Evolutionary conservation across 2,888 invertebrate genomes (phyloP).

Genomic region (Hemicrepidius hirtus): DNA sequence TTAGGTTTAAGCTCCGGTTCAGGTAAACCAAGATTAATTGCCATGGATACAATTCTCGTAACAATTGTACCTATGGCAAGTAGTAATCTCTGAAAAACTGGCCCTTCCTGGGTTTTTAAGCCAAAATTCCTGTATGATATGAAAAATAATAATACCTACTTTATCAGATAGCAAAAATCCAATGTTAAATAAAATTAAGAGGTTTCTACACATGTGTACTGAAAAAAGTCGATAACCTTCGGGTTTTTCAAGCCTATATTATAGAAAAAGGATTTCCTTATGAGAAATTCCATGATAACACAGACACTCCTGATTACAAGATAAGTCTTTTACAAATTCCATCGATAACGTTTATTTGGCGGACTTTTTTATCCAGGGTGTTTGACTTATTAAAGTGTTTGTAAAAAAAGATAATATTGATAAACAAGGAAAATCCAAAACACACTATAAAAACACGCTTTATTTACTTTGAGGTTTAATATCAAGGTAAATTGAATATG

Average conservation of each 20-base stretch:
- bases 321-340: no score
- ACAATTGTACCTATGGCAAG: no score
- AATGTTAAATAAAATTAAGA: no score
- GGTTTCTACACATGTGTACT: neutral
- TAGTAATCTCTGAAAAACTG: no score
- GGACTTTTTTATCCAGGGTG: neutral
- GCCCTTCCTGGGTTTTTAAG: no score
- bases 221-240: neutral
- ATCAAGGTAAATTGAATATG: constrained; percentile 28
- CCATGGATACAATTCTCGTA: no score
- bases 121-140: no score
- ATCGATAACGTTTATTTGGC: neutral
- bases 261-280: constrained; percentile 8
- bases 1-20: no score
- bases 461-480: constrained; percentile 24
- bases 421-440: constrained; percentile 27
- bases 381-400: neutral
- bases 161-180: no score
- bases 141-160: no score
- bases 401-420: constrained; percentile 1
- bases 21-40: no score
- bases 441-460: constrained; percentile 6
- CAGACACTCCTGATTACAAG: neutral
- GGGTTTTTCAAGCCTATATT: neutral
- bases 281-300: neutral